Evolutionary conservation across 2,888 invertebrate genomes (phyloP).

Genomic region (Phlogophora meticulosa): DNA sequence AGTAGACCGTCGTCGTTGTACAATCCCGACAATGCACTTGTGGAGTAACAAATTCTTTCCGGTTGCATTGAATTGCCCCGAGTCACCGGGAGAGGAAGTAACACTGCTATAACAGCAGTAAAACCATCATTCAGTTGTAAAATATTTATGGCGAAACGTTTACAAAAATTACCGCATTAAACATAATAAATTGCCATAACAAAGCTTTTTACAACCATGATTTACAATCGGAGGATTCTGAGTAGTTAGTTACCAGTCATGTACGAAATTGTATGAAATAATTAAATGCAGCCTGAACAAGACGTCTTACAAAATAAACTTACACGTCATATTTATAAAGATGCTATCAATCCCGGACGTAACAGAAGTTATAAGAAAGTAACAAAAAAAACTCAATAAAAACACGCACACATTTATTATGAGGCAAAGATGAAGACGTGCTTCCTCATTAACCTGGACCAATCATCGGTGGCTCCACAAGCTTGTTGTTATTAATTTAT

Average conservation of each 20-base stretch:
- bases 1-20: constrained; percentile 51
- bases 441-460: constrained; percentile 86
- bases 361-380: constrained; percentile 74
- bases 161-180: constrained; percentile 75
- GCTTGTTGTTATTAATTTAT: constrained; percentile 90
- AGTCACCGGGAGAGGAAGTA: constrained; percentile 77
- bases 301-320: constrained; percentile 43
- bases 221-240: constrained; percentile 67
- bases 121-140: constrained; percentile 78
- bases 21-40: constrained; percentile 66
- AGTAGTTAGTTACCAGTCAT: constrained; percentile 42
- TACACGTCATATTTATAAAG: constrained; percentile 55
- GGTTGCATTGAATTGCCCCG: constrained; percentile 71
- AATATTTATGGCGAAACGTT: constrained; percentile 78
- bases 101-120: constrained; percentile 75
- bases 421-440: constrained; percentile 84
- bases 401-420: constrained; percentile 77
- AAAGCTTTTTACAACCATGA: constrained; percentile 73
- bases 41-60: constrained; percentile 81
- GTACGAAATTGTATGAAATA: constrained; percentile 41
- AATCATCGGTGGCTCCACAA: constrained; percentile 81
- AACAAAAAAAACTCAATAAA: constrained; percentile 76
- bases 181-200: constrained; percentile 77
- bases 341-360: constrained; percentile 67
- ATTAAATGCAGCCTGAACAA: constrained; percentile 41